These are phyloP conservation scores for Oryctes rhinoceros DNA, from an alignment of 1,140 invertebrate genomes.

Conservation along the genomic window DNA sequence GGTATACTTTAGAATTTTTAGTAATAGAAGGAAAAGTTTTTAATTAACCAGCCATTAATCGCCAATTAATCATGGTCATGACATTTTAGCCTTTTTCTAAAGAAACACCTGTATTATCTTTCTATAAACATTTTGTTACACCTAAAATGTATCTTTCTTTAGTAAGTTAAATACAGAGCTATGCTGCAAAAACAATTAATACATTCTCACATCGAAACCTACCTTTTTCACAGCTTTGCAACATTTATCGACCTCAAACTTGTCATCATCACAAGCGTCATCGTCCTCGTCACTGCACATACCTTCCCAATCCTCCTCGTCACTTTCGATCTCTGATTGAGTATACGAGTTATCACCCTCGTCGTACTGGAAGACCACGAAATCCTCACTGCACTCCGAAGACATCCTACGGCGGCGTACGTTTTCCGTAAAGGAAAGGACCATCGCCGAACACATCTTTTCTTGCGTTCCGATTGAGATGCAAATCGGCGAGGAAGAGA, in stretches of 20 bases:
- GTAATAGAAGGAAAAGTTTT: too few species aligned
- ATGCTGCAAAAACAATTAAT: background rate
- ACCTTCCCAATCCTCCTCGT: background rate
- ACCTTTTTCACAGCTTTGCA: background rate
- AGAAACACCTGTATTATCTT: too few species aligned
- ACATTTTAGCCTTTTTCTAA: too few species aligned
- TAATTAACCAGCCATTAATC: too few species aligned
- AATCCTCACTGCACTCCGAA: slow-evolving; percentile 11
- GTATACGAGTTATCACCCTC: background rate
- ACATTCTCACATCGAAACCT: background rate
- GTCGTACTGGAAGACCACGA: background rate
- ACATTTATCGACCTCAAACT: background rate
- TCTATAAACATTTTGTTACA: too few species aligned
- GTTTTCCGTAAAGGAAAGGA: background rate
- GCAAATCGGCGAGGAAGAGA: background rate
- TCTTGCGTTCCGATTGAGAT: background rate
- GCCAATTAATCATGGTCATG: too few species aligned
- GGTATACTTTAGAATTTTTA: too few species aligned
- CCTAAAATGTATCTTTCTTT: too few species aligned
- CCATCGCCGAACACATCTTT: background rate
- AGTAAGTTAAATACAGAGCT: too few species aligned
- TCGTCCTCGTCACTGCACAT: background rate
- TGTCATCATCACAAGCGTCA: background rate
- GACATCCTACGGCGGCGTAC: background rate
- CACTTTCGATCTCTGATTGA: background rate